Conservation (phyloP, 1,140 invertebrate species). For the Metopolophium dirhodum region DNA sequence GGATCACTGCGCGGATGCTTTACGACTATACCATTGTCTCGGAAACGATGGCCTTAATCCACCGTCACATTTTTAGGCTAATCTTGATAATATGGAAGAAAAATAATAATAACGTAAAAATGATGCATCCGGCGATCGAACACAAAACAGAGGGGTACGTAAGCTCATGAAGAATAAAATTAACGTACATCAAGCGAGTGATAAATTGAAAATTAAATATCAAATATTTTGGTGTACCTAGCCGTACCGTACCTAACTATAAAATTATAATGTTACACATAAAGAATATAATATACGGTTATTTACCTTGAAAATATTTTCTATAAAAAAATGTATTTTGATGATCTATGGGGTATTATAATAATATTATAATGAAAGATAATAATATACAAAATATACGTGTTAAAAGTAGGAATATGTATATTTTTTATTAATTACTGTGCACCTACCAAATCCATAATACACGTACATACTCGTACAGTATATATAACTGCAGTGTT, state of each 20-base stretch:
- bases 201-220: background rate
- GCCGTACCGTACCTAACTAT: background rate
- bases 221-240: background rate
- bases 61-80: constrained; percentile 9
- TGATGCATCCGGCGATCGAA: background rate
- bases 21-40: background rate
- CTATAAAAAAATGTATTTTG: background rate
- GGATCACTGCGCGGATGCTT: background rate
- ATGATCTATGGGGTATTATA: background rate
- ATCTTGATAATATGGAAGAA: background rate
- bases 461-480: background rate
- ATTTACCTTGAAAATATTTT: background rate
- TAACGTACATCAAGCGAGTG: background rate
- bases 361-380: background rate
- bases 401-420: background rate
- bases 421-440: background rate
- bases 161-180: background rate
- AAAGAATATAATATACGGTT: background rate
- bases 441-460: background rate
- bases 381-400: background rate
- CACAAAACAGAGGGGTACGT: background rate
- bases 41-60: constrained; percentile 5
- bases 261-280: background rate
- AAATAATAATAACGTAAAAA: background rate
- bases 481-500: no score